A percentile compares a stretch with the other conserved stretches of the same genome.
Evolutionary conservation across 2,113 vertebrate genomes (phyloP).

Genomic region (Anguilla rostrata): DNA sequence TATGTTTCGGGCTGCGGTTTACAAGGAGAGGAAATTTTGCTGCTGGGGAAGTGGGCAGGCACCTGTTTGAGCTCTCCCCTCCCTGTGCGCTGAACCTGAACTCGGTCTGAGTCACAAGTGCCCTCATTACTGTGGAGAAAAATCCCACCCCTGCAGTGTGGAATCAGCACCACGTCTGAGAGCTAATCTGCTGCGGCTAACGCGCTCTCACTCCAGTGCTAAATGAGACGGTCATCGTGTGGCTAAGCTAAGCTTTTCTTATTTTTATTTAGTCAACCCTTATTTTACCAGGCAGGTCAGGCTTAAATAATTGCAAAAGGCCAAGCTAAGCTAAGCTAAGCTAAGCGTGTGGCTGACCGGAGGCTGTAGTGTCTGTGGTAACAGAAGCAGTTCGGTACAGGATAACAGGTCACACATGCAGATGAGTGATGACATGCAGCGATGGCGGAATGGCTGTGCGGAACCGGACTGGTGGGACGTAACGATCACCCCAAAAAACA

Average conservation of each 20-base stretch:
- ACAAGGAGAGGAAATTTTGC: not conserved
- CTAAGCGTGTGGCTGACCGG: not conserved
- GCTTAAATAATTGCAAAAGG: too few species aligned
- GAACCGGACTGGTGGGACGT: not conserved
- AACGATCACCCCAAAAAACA: not conserved
- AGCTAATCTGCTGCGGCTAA: not conserved
- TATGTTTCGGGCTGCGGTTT: not conserved
- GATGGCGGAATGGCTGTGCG: not conserved
- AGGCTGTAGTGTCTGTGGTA: slow-evolving; percentile 7
- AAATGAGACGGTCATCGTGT: too few species aligned
- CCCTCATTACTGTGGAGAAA: not conserved
- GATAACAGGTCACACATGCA: slow-evolving; percentile 53
- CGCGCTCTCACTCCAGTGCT: not conserved
- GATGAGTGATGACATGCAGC: slow-evolving; percentile 56
- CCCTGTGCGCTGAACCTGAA: too few species aligned
- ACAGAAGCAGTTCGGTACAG: slow-evolving; percentile 6
- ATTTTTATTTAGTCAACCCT: too few species aligned
- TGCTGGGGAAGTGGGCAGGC: not conserved
- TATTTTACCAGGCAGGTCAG: too few species aligned
- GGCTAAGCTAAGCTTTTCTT: not conserved
- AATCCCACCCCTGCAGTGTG: not conserved
- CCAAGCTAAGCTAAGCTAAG: not conserved
- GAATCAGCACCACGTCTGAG: not conserved
- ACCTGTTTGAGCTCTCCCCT: too few species aligned
- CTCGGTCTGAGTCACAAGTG: not conserved